Percentiles rank a stretch among this genome's conserved stretches.
These are phyloP conservation scores for Acheta domesticus DNA, from an alignment of 2,888 invertebrate species.

Conservation along the genomic window DNA sequence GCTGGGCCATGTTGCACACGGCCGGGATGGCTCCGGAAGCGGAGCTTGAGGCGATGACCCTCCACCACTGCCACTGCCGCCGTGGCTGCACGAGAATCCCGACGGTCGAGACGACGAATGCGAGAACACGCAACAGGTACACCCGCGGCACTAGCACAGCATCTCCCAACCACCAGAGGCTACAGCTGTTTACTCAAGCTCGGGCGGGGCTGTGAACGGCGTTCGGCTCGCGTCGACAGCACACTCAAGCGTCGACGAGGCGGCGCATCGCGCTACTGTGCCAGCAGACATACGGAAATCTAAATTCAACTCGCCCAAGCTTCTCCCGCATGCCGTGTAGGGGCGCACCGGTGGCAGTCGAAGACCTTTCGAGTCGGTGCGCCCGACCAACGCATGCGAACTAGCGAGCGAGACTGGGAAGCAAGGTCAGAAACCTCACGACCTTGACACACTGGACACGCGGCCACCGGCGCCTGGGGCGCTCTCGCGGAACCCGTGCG, in stretches of 20 bases:
- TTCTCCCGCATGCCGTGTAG: constrained; percentile 19
- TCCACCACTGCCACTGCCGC: too few relatives aligned
- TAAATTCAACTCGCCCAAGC: constrained; percentile 25
- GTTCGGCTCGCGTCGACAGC: too few relatives aligned
- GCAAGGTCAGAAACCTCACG: constrained; percentile 19
- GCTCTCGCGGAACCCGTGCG: too few relatives aligned
- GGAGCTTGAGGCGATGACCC: too few relatives aligned
- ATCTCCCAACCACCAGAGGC: too few relatives aligned
- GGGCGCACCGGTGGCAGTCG: constrained; percentile 19
- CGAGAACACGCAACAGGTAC: too few relatives aligned
- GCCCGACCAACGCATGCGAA: not conserved
- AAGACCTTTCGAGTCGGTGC: constrained; percentile 18
- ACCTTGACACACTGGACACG: constrained; percentile 10
- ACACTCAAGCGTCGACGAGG: not conserved
- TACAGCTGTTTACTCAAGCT: too few relatives aligned
- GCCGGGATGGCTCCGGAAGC: not conserved
- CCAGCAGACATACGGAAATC: constrained; percentile 25
- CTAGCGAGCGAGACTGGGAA: not conserved
- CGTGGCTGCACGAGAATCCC: not conserved
- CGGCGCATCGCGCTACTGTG: not conserved
- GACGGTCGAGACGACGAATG: not conserved
- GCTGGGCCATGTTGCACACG: not conserved
- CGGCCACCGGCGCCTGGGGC: not conserved
- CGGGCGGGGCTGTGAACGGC: too few relatives aligned
- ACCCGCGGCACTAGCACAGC: too few relatives aligned